A percentile compares a stretch with the other conserved stretches of the same genome.
Conservation (phyloP, 2,113 vertebrate genomes). For the Eptesicus fuscus region DNA sequence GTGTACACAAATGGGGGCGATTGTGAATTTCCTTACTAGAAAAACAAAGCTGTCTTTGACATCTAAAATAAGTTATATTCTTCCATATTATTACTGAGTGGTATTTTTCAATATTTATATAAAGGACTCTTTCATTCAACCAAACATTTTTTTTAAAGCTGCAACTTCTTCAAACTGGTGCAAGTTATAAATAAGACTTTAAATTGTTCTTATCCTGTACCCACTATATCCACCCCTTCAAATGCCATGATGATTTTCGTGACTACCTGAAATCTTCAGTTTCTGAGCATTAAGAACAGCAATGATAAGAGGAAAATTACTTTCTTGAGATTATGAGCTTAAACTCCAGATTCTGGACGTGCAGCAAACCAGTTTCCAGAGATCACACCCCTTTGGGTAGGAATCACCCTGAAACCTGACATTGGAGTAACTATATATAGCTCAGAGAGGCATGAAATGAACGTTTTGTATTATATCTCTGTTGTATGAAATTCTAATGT, state of each 20-base stretch:
- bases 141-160: background rate
- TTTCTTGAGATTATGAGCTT: conserved; percentile 58
- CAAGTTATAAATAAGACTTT: conserved; percentile 26
- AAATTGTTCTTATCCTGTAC: background rate
- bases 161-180: background rate
- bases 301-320: conserved; percentile 56
- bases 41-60: conserved; percentile 47
- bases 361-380: background rate
- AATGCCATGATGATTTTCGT: background rate
- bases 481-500: background rate
- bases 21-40: background rate
- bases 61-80: conserved; percentile 14
- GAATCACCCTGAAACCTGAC: conserved; percentile 34
- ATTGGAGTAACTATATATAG: background rate
- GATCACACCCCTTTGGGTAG: background rate
- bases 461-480: conserved; percentile 4
- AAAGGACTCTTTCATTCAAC: background rate
- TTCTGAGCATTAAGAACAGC: conserved; percentile 26
- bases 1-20: background rate
- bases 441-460: background rate
- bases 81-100: background rate
- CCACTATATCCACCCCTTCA: background rate
- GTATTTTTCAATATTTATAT: background rate
- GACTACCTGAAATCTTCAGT: conserved; percentile 37
- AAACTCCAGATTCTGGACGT: conserved; percentile 21